Evolutionary conservation across 2,888 invertebrate species (phyloP).

Genomic region (Gymnoscelis rufifasciata): DNA sequence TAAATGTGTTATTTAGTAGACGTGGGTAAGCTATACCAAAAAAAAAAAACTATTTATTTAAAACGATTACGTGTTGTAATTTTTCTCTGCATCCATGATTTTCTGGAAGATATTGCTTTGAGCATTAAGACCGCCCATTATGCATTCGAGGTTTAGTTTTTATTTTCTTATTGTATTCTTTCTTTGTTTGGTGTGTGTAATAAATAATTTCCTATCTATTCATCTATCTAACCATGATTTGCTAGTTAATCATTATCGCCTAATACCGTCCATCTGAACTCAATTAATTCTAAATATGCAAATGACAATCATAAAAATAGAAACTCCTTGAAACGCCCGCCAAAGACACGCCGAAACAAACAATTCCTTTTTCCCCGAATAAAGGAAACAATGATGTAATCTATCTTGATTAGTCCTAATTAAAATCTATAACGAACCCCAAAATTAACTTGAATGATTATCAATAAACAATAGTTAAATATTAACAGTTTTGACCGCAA

Average conservation of each 20-base stretch:
- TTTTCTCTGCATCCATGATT: too few species aligned
- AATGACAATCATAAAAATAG: background rate
- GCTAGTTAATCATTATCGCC: too few species aligned
- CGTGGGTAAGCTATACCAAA: too few species aligned
- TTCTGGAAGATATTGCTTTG: too few species aligned
- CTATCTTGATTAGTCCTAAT: slow-evolving; percentile 19
- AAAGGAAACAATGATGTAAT: slow-evolving; percentile 19
- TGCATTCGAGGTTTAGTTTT: too few species aligned
- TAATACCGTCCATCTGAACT: background rate
- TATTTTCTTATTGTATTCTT: too few species aligned
- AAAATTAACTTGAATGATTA: slow-evolving; percentile 22
- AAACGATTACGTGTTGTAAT: too few species aligned
- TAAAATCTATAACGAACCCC: slow-evolving; percentile 23
- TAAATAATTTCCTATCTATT: too few species aligned
- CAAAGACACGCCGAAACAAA: slow-evolving; percentile 14
- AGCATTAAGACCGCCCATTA: too few species aligned
- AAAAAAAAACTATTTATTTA: too few species aligned
- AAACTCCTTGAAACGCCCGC: background rate
- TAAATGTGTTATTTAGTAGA: too few species aligned
- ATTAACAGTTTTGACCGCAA: slow-evolving; percentile 27
- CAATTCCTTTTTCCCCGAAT: slow-evolving; percentile 3
- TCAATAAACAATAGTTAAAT: slow-evolving; percentile 25
- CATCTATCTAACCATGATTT: background rate
- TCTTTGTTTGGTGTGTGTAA: too few species aligned
- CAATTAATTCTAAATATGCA: background rate